A percentile compares a stretch with the other conserved stretches of the same genome.
Evolutionary conservation across 2,113 vertebrate species (phyloP).

Genomic region (Uria lomvia): DNA sequence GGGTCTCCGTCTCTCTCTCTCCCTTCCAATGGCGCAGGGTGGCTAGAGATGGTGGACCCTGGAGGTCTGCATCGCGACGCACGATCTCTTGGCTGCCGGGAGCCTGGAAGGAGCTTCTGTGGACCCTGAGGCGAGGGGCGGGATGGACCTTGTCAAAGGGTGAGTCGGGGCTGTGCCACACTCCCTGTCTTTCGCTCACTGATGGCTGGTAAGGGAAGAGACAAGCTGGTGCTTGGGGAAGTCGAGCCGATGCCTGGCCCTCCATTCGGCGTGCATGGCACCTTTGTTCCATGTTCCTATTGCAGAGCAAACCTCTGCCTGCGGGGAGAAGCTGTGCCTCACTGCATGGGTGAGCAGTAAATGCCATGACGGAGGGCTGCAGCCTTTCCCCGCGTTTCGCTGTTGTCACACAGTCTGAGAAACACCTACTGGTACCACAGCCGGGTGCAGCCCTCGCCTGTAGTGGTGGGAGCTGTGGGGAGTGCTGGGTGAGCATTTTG

Average conservation of each 20-base stretch:
- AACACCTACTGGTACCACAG: neutral
- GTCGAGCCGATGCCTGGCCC: rapidly evolving
- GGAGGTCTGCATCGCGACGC: neutral
- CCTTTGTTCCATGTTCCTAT: rapidly evolving
- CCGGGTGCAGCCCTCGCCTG: rapidly evolving
- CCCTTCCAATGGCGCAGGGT: neutral
- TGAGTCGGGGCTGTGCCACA: neutral
- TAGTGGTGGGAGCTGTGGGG: neutral
- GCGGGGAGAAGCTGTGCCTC: neutral
- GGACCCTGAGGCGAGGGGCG: neutral
- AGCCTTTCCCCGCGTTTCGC: rapidly evolving
- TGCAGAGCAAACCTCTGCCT: neutral
- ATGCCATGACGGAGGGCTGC: neutral
- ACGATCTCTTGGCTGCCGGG: rapidly evolving
- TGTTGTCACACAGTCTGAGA: neutral
- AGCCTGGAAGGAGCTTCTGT: neutral
- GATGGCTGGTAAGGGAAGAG: neutral
- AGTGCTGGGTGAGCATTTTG: neutral
- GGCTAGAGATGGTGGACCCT: neutral
- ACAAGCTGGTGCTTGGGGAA: neutral
- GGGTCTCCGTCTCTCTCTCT: neutral
- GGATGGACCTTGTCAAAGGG: neutral
- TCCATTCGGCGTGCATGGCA: rapidly evolving
- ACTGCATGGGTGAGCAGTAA: rapidly evolving
- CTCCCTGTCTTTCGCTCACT: neutral